Evolutionary conservation across 1,140 invertebrate species (phyloP).

Genomic region (Ladona fulva): DNA sequence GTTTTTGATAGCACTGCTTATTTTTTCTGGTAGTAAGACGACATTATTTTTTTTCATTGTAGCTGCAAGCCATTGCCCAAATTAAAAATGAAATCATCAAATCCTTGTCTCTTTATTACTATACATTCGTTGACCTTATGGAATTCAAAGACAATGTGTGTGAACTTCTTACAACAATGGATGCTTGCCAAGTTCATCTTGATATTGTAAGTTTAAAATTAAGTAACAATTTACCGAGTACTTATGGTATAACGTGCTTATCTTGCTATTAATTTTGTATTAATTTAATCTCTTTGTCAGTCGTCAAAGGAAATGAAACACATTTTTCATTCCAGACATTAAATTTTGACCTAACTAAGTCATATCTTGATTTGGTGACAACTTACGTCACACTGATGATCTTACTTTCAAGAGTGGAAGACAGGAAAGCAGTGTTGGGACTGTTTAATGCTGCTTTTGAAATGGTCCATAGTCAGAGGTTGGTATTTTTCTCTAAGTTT

Average conservation of each 20-base stretch:
- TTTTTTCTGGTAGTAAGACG: conserved; percentile 15
- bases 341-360: conserved; percentile 94
- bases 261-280: background rate
- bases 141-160: conserved; percentile 98
- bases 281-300: background rate
- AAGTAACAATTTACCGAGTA: background rate
- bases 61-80: conserved; percentile 68
- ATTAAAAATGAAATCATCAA: conserved; percentile 93
- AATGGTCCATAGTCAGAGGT: conserved; percentile 79
- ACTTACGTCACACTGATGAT: conserved; percentile 96
- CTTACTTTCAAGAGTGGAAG: conserved; percentile 89
- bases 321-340: conserved; percentile 50
- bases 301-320: conserved; percentile 13
- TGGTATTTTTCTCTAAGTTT: background rate
- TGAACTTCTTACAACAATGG: conserved; percentile 94
- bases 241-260: conserved; percentile 11
- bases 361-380: conserved; percentile 88
- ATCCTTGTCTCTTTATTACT: conserved; percentile 93
- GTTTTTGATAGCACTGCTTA: conserved; percentile 16
- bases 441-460: conserved; percentile 97
- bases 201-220: conserved; percentile 62
- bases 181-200: conserved; percentile 87
- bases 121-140: conserved; percentile 98
- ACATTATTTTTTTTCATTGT: conserved; percentile 25
- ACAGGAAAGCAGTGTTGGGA: conserved; percentile 92